phyloP scores from a whole-genome alignment of 2,888 invertebrate species.

The Orthosia gothica region DNA sequence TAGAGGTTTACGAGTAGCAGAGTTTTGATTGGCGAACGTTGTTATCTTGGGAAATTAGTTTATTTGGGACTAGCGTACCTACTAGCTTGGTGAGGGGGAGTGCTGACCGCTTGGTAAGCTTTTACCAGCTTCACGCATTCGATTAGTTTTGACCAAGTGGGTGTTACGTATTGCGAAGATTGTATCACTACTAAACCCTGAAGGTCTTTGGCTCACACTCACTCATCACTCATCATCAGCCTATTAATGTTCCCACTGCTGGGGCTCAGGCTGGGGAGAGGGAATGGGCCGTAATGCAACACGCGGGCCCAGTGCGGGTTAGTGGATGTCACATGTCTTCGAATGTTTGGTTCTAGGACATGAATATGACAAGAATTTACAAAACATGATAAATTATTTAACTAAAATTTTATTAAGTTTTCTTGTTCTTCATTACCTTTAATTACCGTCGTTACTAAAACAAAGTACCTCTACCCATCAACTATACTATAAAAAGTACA shows the following conservation, averaged over 20 bases:
- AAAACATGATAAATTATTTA: constrained; percentile 18
- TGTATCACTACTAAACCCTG: background rate
- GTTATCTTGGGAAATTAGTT: constrained; percentile 69
- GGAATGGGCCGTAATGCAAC: too few relatives aligned
- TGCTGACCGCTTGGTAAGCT: constrained; percentile 19
- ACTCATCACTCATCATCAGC: too few relatives aligned
- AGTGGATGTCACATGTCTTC: too few relatives aligned
- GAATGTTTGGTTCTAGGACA: too few relatives aligned
- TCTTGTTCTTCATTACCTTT: constrained; percentile 24
- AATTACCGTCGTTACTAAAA: constrained; percentile 18
- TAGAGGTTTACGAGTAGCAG: constrained; percentile 70
- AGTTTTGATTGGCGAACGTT: constrained; percentile 79
- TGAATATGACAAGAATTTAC: background rate
- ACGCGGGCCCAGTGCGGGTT: too few relatives aligned
- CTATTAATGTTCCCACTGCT: too few relatives aligned
- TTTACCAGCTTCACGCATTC: constrained; percentile 5
- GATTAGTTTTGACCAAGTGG: background rate
- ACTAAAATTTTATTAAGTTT: constrained; percentile 30
- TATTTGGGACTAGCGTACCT: constrained; percentile 48
- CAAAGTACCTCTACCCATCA: constrained; percentile 3
- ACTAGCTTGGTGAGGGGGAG: constrained; percentile 22
- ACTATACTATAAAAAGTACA: constrained; percentile 34
- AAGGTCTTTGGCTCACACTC: too few relatives aligned
- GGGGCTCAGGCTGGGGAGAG: too few relatives aligned
- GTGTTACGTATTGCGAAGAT: background rate